Conservation (phyloP, 2,113 vertebrate genomes). For the Paraplagusia blochii region DNA sequence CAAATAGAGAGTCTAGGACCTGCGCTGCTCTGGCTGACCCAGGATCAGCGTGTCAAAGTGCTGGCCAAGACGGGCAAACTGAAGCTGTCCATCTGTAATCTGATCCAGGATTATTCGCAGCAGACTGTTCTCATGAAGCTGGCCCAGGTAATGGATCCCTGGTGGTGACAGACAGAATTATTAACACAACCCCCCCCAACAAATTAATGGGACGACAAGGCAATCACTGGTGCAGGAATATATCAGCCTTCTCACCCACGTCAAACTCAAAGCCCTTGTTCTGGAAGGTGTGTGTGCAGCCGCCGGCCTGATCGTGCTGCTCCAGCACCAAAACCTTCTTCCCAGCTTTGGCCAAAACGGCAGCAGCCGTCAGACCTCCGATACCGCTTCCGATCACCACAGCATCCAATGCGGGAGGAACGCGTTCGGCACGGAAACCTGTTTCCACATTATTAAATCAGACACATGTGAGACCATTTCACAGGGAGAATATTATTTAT, state of each 20-base stretch:
- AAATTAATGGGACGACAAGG: no score
- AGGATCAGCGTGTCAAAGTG: constrained; percentile 78
- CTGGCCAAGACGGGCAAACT: constrained; percentile 75
- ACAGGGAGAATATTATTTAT: no score
- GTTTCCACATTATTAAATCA: no score
- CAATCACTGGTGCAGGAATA: no score
- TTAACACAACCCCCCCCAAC: no score
- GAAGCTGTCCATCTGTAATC: constrained; percentile 81
- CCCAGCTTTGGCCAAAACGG: constrained; percentile 74
- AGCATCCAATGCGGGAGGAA: constrained; percentile 73
- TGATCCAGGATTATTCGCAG: constrained; percentile 79
- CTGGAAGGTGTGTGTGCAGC: constrained; percentile 82
- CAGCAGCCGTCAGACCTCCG: constrained; percentile 76
- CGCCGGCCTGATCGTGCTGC: constrained; percentile 81
- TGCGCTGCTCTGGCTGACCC: constrained; percentile 51
- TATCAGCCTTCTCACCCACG: constrained; percentile 71
- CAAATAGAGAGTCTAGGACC: constrained; percentile 19
- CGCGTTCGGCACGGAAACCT: constrained; percentile 69
- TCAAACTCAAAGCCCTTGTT: constrained; percentile 81
- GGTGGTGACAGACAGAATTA: not conserved
- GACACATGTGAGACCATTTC: no score
- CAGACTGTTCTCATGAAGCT: constrained; percentile 80
- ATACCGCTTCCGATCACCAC: constrained; percentile 83
- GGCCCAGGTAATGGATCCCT: constrained; percentile 85
- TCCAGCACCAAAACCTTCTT: constrained; percentile 79